Evolutionary conservation across 2,113 vertebrate genomes (phyloP), one percentile per base, ranked within the genome.

Genomic region (Craseonycteris thonglongyai): DNA sequence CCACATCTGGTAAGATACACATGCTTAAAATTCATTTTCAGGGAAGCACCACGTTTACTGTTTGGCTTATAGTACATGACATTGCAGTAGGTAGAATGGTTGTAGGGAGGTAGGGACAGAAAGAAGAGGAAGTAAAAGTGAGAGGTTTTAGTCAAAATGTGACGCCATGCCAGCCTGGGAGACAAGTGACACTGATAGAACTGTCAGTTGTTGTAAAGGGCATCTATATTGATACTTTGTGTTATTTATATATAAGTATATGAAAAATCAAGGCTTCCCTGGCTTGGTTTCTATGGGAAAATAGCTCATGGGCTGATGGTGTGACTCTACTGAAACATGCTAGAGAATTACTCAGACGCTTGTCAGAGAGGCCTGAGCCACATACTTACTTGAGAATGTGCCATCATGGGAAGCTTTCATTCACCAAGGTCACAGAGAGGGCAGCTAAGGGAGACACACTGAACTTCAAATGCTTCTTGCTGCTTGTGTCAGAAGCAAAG

Each of bases 261-360:
- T 16, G 58, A 61, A 72, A 74, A 61, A 66, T 78, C 30, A 74
- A 59, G 40, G 47, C 35, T 79, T 49, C 49, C 13, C 51, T 72
- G 90, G 58, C 89, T 42, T 78, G 76, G n/a, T 74, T 89, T 96
- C 95, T 94, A 91, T 96, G 90, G 95, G 72, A 51, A 91, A 49
- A 42, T 54, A 47, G 58, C 84, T 45, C 2, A 21, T 45, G 59
- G 86, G 13, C 33, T 63, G 72, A 95, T 92, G 71, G 89, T 35
- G 83, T 59, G 6, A 3, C 6, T 74, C 28, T 78, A 3, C 63
- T 84, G 83, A 74, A 26, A 1, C 87, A 15, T 54, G 7, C 65
- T 89, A 2, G 63, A 26, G 96, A 91, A 89, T 63, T 72, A 69
- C 15, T 75, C 86, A 82, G 74, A 83, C 6, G n/a, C 84, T 75